Evolutionary conservation across 2,113 vertebrate genomes (phyloP), one percentile per base, ranked within the genome.

Genomic region (Girardinichthys multiradiatus): DNA sequence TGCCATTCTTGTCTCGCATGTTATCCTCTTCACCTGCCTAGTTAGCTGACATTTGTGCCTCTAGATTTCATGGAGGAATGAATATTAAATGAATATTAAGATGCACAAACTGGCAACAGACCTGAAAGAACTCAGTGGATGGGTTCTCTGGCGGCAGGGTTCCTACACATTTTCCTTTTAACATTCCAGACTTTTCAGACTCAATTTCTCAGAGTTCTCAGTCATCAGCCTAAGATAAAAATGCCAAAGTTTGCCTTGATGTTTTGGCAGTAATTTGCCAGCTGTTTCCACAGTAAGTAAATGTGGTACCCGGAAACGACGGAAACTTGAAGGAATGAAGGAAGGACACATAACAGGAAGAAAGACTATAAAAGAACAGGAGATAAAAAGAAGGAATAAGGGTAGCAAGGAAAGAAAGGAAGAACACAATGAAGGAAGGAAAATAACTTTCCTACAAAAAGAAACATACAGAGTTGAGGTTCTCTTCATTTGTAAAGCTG

Each of bases 11-110:
- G 57, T 75, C 84, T 84, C 62, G 27, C 58, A 14, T 4, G 77
- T 80, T 10, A 21, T 64, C 71, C 42, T 42, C 11, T 60, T 74
- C 74, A 68, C 84, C 78, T 72, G 66, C 72, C 68, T 85, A 86
- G 86, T 89, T 87, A 87, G 74, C 81, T 86, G 86, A 31, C 7
- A 31, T 61, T 33, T 21, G 29, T 21, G 59, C 29, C 21, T 51
- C 8, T 21, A n/a, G 42, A 51, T 51, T 21, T 51, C 48, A 51
- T 51, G 9, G 21, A n/a, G 19, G 21, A 21, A 9, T 24, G 15
- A 45, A 15, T 45, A 4, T 42, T 17, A 17, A 42, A n/a, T n/a
- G n/a, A n/a, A n/a, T 35, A 35, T 5, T 19, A 6, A 24, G 48
- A 19, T n/a, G 48, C 48, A 24, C 21, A 74, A 62, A 71, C 62